Evolutionary conservation across 2,113 vertebrate species (phyloP).

Genomic region (Albula goreensis): DNA sequence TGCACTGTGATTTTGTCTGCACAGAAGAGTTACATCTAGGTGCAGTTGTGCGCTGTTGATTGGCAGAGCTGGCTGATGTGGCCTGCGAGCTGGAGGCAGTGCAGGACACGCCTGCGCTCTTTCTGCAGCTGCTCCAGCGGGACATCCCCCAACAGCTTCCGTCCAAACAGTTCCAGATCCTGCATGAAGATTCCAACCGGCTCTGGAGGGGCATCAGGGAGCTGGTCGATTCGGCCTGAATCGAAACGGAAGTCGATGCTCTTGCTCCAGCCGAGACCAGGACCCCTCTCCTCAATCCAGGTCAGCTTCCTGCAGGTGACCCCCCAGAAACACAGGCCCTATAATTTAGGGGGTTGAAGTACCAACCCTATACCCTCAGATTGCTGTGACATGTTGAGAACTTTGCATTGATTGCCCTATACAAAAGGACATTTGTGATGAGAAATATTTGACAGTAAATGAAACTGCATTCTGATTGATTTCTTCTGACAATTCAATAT

Average conservation of each 20-base stretch:
- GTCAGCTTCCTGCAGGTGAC: slow-evolving; percentile 71
- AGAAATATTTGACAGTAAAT: not conserved
- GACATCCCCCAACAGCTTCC: slow-evolving; percentile 79
- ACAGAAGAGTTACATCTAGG: no score
- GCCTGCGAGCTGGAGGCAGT: slow-evolving; percentile 80
- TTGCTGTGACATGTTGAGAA: no score
- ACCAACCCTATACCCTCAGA: no score
- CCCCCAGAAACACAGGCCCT: not conserved
- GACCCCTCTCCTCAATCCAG: slow-evolving; percentile 88
- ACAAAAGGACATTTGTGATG: not conserved
- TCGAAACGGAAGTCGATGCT: slow-evolving; percentile 83
- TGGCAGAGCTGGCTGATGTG: slow-evolving; percentile 72
- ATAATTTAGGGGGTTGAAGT: no score
- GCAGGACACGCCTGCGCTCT: slow-evolving; percentile 77
- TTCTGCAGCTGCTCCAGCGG: slow-evolving; percentile 69
- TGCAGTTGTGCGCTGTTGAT: not conserved
- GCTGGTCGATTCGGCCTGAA: slow-evolving; percentile 72
- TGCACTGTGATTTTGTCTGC: no score
- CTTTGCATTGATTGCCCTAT: no score
- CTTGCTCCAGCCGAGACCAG: slow-evolving; percentile 77
- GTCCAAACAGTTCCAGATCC: slow-evolving; percentile 82
- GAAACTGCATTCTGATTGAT: not conserved
- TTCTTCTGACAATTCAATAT: not conserved
- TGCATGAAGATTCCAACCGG: slow-evolving; percentile 87
- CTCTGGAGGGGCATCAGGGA: slow-evolving; percentile 70